Base-by-base conservation (phyloP, 2,797 vertebrate genomes). In the Lepus townsendii region DNA sequence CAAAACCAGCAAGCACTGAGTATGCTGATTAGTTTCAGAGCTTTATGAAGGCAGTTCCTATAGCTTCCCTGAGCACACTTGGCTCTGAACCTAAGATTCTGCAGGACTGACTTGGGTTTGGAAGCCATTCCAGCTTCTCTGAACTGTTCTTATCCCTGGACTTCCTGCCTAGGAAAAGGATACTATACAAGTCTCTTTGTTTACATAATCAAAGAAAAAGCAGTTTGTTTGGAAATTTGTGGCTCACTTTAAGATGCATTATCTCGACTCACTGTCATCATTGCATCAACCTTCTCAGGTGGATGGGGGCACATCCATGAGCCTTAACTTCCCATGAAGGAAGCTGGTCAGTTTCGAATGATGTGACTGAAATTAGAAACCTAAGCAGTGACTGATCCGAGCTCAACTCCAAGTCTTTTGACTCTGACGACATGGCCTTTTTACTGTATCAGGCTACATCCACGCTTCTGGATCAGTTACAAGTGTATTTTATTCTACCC, bases 141-240 rank as follows among this genome's bases (percentile, higher is more conserved):
- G 22, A 17, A 65, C 2, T 84, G 19, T 77, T 86, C 24, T 75
- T 65, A 68, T 60, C 19, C 27, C 16, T 73, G 52, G 0, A 26
- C 2, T 35, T 90, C 22, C 62, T 50, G 22, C 35, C 12, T 72
- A 4, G 0, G 50, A 24, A 24, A 69, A 75, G 42, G 4, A 94
- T 47, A 32, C 14, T 57, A 12, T 24, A 38, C 14, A 66, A 42
- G 24, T 54, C 7, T 9, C 50, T 73, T 57, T 73, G 54, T 47
- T 83, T 84, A 66, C 35, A 95, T 90, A 92, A 26, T 79, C 19
- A 76, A 76, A 10, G 52, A 73, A 35, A 75, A 76, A 73, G 32
- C 22, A 16, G 10, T 80, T 65, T 77, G 30, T 90, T 78, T 35
- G 27, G 54, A 91, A 88, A 57, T n/a, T 32, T 47, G 38, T 66